Conservation (phyloP, 2,797 vertebrate genomes). For the Chromis chromis region DNA sequence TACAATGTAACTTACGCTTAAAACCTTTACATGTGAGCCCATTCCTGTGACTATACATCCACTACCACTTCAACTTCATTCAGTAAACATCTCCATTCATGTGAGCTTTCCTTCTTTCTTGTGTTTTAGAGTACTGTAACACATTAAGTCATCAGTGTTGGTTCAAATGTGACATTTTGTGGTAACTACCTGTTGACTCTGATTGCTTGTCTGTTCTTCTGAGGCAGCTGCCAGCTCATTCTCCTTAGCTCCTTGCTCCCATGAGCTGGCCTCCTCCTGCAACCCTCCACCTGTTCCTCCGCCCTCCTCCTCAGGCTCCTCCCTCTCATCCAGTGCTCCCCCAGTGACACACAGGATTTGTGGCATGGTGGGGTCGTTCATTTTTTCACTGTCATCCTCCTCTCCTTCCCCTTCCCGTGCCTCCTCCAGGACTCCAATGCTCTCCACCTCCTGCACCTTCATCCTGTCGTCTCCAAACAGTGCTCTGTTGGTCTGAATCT, state of each 20-base stretch:
- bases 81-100: no score
- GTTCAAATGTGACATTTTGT: neutral
- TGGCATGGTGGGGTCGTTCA: conserved; percentile 77
- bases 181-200: conserved; percentile 49
- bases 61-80: no score
- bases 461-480: conserved; percentile 77
- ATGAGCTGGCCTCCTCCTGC: conserved; percentile 52
- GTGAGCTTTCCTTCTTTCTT: neutral
- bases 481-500: conserved; percentile 73
- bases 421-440: conserved; percentile 84
- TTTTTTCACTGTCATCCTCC: conserved; percentile 67
- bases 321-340: conserved; percentile 71
- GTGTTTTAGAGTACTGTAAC: neutral
- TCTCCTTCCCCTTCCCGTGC: conserved; percentile 63
- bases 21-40: no score
- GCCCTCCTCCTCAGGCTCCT: conserved; percentile 51
- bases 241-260: conserved; percentile 43
- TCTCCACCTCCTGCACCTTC: conserved; percentile 84
- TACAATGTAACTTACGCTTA: no score
- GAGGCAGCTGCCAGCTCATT: neutral
- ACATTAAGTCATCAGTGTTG: neutral
- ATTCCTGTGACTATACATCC: no score
- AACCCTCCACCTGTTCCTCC: conserved; percentile 17
- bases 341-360: conserved; percentile 81
- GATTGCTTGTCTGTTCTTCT: conserved; percentile 44